Conservation (phyloP, 2,113 vertebrate genomes). For the Ciconia maguari region DNA sequence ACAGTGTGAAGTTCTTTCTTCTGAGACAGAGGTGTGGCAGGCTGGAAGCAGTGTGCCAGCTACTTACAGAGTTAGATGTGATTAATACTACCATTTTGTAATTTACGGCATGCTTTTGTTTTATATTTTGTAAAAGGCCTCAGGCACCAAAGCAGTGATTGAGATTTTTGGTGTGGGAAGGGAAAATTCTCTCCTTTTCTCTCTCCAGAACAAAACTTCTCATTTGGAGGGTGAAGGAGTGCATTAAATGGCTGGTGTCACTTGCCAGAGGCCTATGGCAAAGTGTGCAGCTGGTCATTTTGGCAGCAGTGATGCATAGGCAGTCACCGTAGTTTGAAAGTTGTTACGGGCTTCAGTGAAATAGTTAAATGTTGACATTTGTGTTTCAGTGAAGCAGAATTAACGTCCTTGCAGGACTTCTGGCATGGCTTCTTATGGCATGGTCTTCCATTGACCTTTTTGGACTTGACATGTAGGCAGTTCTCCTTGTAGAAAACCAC, state of each 20-base stretch:
- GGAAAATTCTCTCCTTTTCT: neutral
- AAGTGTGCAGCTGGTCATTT: neutral
- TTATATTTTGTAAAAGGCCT: neutral
- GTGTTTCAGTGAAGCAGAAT: neutral
- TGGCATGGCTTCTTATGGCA: neutral
- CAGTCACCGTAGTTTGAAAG: neutral
- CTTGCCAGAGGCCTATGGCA: neutral
- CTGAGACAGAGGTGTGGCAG: neutral
- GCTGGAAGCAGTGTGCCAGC: neutral
- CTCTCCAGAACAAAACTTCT: neutral
- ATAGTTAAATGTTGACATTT: neutral
- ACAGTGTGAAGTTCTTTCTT: neutral
- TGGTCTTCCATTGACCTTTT: neutral
- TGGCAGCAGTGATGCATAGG: neutral
- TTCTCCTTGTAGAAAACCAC: neutral
- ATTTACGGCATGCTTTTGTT: neutral
- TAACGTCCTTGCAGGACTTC: neutral
- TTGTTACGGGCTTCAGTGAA: neutral
- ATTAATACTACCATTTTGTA: neutral
- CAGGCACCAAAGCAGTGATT: neutral
- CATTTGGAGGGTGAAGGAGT: neutral
- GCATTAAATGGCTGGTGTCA: too few species aligned
- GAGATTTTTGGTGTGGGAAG: neutral
- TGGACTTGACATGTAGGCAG: neutral
- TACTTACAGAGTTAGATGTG: neutral